Base-by-base conservation (phyloP, 2,797 vertebrate species). In the Leptoclinus maculatus region DNA sequence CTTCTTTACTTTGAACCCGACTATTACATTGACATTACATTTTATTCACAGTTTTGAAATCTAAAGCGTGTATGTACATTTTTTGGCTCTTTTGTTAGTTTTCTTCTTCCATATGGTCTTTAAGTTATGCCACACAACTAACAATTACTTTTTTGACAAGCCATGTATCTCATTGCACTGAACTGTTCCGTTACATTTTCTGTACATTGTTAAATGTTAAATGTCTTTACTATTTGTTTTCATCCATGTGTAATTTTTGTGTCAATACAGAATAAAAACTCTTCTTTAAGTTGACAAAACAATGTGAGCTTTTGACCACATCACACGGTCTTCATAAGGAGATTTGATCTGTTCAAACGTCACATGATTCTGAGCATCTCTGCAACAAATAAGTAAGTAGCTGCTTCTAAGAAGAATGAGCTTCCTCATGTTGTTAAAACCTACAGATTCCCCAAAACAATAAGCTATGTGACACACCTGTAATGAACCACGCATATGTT, bases 401-500 rank as follows among this genome's bases (percentile, higher is more conserved):
- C 10, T 32, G 21, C n/a, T 32, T 36, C 41, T 36, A 12, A 36
- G 5, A 58, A 32, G 4, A 67, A 38, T 39, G 36, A 39, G 23
- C 67, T 59, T 36, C 14, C 27, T 29, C 34, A 43, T 27, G 27
- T 54, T 23, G 27, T 64, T 32, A 65, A 65, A 64, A 45, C 41
- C 62, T 21, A 14, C 25, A 72, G 3, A 73, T 34, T 43, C 36
- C 9, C 49, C 12, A 4, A 67, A 19, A 23, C 19, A 60, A 49
- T 38, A 16, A 69, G 9, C 0, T 13, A 45, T 21, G 27, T 49
- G n/a, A 53, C 7, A 57, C 7, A 51, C 29, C 11, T 34, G 36
- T 38, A 77, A 71, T 23, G 1, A 86, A 56, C 25, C 27, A 59
- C 19, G 27, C 21, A 66, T 23, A 17, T 57, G 12, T 45, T 63